phyloP scores from a whole-genome alignment of 92 coral and sea anemone species.

The Bergia puertoricense region DNA sequence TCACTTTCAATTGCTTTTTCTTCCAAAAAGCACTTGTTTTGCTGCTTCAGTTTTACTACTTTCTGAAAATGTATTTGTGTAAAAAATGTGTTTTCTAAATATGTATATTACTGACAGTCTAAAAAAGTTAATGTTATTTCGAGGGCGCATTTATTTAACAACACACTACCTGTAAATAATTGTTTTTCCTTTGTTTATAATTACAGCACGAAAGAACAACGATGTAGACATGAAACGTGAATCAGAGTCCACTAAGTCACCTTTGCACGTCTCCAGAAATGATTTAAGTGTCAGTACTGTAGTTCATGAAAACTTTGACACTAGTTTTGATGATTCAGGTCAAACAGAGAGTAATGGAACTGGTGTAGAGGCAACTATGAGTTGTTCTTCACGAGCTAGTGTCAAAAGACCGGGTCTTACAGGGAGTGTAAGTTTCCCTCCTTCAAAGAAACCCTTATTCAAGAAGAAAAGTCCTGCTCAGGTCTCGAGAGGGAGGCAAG shows the following conservation, averaged over 20 bases:
- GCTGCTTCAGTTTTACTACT: no score
- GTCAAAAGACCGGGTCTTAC: neutral
- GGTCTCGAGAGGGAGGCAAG: neutral
- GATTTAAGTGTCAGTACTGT: neutral
- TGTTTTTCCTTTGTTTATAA: neutral
- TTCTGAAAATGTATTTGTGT: no score
- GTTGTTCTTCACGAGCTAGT: neutral
- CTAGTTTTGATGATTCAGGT: neutral
- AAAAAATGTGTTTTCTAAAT: no score
- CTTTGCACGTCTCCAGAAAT: neutral
- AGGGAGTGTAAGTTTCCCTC: neutral
- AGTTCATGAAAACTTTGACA: neutral
- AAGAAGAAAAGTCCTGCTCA: slow-evolving; percentile 15
- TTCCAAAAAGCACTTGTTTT: no score
- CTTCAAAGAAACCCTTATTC: slow-evolving; percentile 13
- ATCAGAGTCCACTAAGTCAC: neutral
- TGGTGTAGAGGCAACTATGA: neutral
- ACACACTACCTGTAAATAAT: neutral
- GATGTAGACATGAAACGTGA: no score
- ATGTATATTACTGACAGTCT: no score
- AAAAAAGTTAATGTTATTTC: no score
- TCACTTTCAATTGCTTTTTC: no score
- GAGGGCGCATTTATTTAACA: no score
- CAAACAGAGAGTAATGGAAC: neutral
- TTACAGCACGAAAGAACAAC: neutral